Evolutionary conservation across 2,797 vertebrate species (phyloP).

Genomic region (Phalanger gymnotis): DNA sequence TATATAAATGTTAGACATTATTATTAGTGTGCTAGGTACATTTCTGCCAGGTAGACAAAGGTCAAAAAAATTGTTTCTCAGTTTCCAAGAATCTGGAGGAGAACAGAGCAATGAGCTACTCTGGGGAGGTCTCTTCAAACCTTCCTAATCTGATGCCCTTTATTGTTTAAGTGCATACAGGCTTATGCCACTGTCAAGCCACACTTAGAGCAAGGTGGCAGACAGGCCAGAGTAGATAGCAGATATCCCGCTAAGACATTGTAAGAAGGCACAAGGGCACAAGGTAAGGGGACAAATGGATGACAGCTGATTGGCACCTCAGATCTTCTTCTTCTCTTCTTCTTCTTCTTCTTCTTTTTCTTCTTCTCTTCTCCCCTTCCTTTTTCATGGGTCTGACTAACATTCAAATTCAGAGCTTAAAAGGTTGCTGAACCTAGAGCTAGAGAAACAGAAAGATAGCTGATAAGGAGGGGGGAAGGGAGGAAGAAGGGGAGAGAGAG

Average conservation of each 20-base stretch:
- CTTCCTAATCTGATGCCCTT: neutral
- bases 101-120: neutral
- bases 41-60: neutral
- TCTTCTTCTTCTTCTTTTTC: no score
- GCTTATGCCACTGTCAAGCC: neutral
- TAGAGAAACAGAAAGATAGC: neutral
- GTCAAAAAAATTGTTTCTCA: neutral
- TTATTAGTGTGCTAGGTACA: neutral
- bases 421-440: neutral
- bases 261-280: neutral
- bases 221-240: neutral
- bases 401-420: neutral
- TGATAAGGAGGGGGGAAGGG: neutral
- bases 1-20: neutral
- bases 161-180: neutral
- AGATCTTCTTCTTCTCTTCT: neutral
- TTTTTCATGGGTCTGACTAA: neutral
- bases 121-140: neutral
- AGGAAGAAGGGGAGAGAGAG: neutral
- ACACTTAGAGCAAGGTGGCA: neutral
- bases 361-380: no score
- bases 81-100: neutral
- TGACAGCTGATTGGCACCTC: neutral
- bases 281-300: neutral
- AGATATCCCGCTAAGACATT: neutral